Base-by-base conservation (phyloP, 1,140 invertebrate genomes). In the Papilio glaucus region DNA sequence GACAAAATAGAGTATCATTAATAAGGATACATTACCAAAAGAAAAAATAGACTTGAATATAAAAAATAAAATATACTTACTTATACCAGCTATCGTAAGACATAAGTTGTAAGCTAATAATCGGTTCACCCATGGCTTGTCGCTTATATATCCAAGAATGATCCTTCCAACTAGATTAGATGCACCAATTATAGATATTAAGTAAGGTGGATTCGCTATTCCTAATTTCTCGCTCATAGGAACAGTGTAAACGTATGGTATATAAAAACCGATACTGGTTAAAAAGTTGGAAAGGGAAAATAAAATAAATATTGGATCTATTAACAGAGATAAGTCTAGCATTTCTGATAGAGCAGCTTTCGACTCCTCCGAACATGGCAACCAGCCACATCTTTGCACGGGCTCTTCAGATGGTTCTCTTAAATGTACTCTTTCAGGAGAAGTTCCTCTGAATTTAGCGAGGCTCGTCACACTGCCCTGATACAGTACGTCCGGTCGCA, bases 241-340 rank as follows among this genome's bases (percentile, higher is more conserved):
- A 73, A 95, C 95, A 45, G 97, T 94, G 90, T 97, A 98, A 76
- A 99, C 94, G 93, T 98, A 97, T 70, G 98, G 98, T 82, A 99
- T 96, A 89, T 99, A 98, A 94, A 99, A 99, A 38, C 98, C 98
- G 79, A 99, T 97, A 85, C 97, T 98, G 7, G 98, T 99, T 82
- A 98, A 96, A 87, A 99, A 98, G 91, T 99, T 99, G 26, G 98
- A 99, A 37, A 98, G 72, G 21, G 96, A 96, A 91, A 99, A 99
- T 65, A 99, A 91, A 70, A 99, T 94, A 87, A 99, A 99, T 74
- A 99, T 94, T 4, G 96, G 95, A 91, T 99, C 97, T 72, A 95
- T 95, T 0, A 99, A 94, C 24, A 99, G 92, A 9, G 95, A 95
- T 61, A 98, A 93, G 84, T 98, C 97, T 74, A 99, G 94, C 96